A percentile compares a stretch with the other conserved stretches of the same genome.
Conservation (phyloP, 2,888 invertebrate genomes). For the Dolichopus griseipennis region DNA sequence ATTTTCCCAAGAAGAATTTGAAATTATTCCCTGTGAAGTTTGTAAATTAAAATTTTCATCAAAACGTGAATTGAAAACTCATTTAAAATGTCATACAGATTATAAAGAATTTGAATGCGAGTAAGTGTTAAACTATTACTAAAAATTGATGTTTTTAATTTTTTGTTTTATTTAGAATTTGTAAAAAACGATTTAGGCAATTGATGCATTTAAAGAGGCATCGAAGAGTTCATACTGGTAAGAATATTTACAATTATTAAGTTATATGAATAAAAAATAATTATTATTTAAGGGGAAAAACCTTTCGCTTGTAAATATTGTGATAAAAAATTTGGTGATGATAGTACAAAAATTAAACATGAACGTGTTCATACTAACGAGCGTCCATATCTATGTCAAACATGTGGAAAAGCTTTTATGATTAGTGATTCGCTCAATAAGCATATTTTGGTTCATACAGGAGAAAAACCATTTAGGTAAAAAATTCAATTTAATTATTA, state of each 20-base stretch:
- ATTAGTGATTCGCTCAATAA: constrained; percentile 40
- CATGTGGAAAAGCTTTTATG: constrained; percentile 40
- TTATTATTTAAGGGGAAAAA: constrained; percentile 24
- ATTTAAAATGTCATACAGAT: background rate
- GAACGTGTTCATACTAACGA: constrained; percentile 41
- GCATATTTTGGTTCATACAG: constrained; percentile 37
- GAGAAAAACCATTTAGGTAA: constrained; percentile 38
- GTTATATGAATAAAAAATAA: too few species aligned
- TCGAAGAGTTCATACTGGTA: constrained; percentile 37
- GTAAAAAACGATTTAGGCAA: constrained; percentile 36
- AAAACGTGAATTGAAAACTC: background rate
- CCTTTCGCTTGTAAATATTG: constrained; percentile 40
- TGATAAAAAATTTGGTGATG: constrained; percentile 37
- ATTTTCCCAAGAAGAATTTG: background rate
- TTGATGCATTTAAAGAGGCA: constrained; percentile 41
- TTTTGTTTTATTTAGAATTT: constrained; percentile 30
- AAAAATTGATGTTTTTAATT: too few species aligned
- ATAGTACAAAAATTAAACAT: constrained; percentile 40
- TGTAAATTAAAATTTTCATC: background rate
- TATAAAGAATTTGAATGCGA: constrained; percentile 13
- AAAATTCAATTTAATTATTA: background rate
- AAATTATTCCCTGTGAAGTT: background rate
- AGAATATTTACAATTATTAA: too few species aligned
- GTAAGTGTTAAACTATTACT: constrained; percentile 8
- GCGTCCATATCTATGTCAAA: constrained; percentile 36